These are phyloP conservation scores for Zosterops hypoxanthus DNA, from an alignment of 2,113 vertebrate species.

Conservation along the genomic window DNA sequence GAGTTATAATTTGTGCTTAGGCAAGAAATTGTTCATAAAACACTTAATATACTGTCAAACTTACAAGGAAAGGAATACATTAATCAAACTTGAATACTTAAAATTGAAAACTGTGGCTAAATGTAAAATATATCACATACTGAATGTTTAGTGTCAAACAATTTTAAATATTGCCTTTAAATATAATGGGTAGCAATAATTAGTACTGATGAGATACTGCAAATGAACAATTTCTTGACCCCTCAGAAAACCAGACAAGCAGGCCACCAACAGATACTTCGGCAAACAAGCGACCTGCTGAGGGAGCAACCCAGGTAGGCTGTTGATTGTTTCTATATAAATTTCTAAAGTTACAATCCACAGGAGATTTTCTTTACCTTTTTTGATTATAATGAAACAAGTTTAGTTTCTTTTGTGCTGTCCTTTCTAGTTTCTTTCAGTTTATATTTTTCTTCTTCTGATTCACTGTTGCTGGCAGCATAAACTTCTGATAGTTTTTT, in stretches of 20 bases:
- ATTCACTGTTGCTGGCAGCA: background rate
- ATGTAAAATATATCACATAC: background rate
- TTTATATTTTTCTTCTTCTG: slow-evolving; percentile 4
- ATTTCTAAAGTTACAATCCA: slow-evolving; percentile 48
- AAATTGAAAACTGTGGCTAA: background rate
- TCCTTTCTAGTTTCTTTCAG: background rate
- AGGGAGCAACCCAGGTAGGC: slow-evolving; percentile 75
- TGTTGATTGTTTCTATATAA: slow-evolving; percentile 23
- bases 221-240: slow-evolving; percentile 63
- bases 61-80: background rate
- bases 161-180: background rate
- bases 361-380: background rate
- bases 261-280: slow-evolving; percentile 70
- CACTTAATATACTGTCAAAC: background rate
- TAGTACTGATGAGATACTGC: background rate
- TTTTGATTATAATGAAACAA: background rate
- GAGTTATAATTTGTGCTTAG: background rate
- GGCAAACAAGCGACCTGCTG: slow-evolving; percentile 75
- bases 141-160: background rate
- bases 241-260: slow-evolving; percentile 77
- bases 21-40: background rate
- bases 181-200: background rate
- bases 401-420: background rate
- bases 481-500: slow-evolving; percentile 13
- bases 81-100: background rate